phyloP scores from a whole-genome alignment of 2,113 vertebrate species.

The Danio rerio region DNA sequence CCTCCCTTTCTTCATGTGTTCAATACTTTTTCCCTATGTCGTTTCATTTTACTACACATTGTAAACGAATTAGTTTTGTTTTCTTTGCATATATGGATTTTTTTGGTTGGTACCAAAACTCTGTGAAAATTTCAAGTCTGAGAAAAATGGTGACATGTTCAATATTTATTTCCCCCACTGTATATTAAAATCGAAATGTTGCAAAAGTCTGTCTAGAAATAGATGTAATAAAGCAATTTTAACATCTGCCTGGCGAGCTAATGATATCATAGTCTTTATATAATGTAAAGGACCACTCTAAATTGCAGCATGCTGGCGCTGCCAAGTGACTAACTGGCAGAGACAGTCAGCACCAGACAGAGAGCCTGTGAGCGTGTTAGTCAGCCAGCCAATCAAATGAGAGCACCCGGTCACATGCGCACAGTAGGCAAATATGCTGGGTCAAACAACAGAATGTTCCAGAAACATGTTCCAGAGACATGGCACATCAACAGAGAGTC shows the following conservation, averaged over 20 bases:
- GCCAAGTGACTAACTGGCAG: conserved; percentile 38
- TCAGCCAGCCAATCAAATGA: conserved; percentile 30
- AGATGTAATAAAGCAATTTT: neutral
- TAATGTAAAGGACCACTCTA: neutral
- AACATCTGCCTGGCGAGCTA: neutral
- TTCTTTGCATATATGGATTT: too few relatives aligned
- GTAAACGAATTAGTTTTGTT: too few relatives aligned
- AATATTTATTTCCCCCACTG: too few relatives aligned
- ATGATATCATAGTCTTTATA: conserved; percentile 11
- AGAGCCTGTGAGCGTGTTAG: conserved; percentile 32
- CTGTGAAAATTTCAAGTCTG: too few relatives aligned
- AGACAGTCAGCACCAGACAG: conserved; percentile 25
- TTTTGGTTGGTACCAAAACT: too few relatives aligned
- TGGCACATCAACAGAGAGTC: conserved; percentile 26
- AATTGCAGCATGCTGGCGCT: neutral
- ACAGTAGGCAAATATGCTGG: conserved; percentile 42
- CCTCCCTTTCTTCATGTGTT: too few relatives aligned
- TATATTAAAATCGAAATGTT: neutral
- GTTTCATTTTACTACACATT: too few relatives aligned
- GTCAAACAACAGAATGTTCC: conserved; percentile 37
- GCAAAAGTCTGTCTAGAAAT: neutral
- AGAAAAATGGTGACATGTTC: too few relatives aligned
- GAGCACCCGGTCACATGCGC: conserved; percentile 36
- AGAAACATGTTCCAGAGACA: conserved; percentile 33
- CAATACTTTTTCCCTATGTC: too few relatives aligned